Evolutionary conservation across 2,797 vertebrate genomes (phyloP).

Genomic region (Rhinatrema bivittatum): DNA sequence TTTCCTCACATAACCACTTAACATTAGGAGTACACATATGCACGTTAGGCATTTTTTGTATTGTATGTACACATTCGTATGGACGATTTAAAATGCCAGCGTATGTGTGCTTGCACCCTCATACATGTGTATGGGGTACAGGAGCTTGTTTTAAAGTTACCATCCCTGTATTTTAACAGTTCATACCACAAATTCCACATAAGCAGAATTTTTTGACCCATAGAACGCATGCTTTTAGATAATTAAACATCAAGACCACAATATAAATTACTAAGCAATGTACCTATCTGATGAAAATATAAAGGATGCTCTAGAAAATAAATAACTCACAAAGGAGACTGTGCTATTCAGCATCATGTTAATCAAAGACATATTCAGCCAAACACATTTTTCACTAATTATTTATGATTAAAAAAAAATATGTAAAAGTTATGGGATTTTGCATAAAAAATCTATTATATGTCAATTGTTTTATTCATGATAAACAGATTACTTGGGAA

Average conservation of each 20-base stretch:
- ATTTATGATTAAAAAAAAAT: conserved; percentile 56
- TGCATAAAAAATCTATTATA: conserved; percentile 43
- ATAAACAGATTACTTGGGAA: conserved; percentile 66
- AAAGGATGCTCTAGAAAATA: conserved; percentile 27
- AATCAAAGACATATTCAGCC: conserved; percentile 35
- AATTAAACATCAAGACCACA: conserved; percentile 16
- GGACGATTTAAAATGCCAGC: too few species aligned
- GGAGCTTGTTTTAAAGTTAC: too few species aligned
- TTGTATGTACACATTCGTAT: too few species aligned
- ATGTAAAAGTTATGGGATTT: conserved; percentile 45
- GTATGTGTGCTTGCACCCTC: too few species aligned
- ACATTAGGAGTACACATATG: too few species aligned
- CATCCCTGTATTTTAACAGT: conserved; percentile 16
- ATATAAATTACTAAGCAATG: conserved; percentile 19
- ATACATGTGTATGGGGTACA: too few species aligned
- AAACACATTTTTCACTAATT: conserved; percentile 50
- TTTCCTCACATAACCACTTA: too few species aligned
- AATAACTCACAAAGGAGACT: conserved; percentile 25
- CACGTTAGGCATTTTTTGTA: too few species aligned
- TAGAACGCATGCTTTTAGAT: conserved; percentile 21
- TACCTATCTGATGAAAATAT: conserved; percentile 6
- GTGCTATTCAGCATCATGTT: conserved; percentile 28
- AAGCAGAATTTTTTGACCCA: conserved; percentile 14
- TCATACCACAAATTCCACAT: conserved; percentile 26
- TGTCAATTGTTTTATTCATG: conserved; percentile 66